A percentile compares a stretch with the other conserved stretches of the same genome.
These are phyloP conservation scores for Hyposmocoma kahamanoa DNA, from an alignment of 1,140 invertebrate species.

Conservation along the genomic window DNA sequence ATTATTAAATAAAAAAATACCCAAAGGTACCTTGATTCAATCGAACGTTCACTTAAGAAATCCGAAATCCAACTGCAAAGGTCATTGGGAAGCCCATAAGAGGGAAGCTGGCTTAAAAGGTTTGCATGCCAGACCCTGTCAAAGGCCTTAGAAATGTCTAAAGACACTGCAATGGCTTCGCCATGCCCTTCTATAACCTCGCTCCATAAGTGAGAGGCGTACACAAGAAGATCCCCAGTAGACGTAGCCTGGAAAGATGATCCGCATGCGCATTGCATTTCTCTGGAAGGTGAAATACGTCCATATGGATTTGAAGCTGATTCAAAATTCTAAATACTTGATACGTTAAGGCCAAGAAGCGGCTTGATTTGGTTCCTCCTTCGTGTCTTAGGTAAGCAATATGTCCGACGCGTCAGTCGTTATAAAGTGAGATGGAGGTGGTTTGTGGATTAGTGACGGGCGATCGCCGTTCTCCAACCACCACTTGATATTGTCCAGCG, in stretches of 20 bases:
- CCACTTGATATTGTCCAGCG: neutral
- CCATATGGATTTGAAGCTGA: slow-evolving; percentile 12
- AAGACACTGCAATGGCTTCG: too few species aligned
- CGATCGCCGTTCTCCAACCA: neutral
- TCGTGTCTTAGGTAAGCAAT: slow-evolving; percentile 31
- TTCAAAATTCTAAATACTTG: slow-evolving; percentile 12
- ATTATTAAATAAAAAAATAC: too few species aligned
- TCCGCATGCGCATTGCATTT: slow-evolving; percentile 29
- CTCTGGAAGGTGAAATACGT: slow-evolving; percentile 17
- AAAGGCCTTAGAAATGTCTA: too few species aligned
- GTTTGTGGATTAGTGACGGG: neutral
- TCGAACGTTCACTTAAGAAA: too few species aligned
- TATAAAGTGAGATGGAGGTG: neutral
- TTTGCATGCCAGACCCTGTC: too few species aligned
- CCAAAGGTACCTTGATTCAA: too few species aligned
- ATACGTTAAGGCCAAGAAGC: slow-evolving; percentile 18
- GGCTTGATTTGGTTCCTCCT: slow-evolving; percentile 27
- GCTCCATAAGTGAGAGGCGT: too few species aligned
- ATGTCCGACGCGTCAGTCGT: slow-evolving; percentile 15
- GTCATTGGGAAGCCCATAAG: too few species aligned
- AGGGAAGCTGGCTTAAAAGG: too few species aligned
- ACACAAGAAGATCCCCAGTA: too few species aligned
- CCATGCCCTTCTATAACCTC: too few species aligned
- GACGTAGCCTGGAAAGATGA: slow-evolving; percentile 24
- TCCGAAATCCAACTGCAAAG: too few species aligned